Percentiles rank a stretch among this genome's conserved stretches.
These are phyloP conservation scores for Drosophila eugracilis DNA, from an alignment of 1,140 invertebrate genomes.

Conservation along the genomic window DNA sequence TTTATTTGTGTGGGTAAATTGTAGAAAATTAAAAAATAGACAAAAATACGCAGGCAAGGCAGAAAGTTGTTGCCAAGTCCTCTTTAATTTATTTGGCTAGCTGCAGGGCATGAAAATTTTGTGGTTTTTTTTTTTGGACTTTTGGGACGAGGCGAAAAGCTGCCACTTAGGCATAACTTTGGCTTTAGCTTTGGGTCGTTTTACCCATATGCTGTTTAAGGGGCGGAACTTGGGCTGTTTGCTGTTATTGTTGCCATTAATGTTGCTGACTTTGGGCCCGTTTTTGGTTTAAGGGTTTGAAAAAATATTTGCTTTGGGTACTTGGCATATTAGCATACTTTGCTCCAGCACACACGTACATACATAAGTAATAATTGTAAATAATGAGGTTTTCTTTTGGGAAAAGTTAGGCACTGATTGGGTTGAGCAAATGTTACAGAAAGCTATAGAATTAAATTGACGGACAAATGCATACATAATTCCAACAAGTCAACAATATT, in stretches of 20 bases:
- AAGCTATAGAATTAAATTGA: not conserved
- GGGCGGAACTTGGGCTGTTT: not conserved
- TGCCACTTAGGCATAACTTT: conserved; percentile 69
- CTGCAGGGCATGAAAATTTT: conserved; percentile 44
- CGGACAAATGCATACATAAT: not conserved
- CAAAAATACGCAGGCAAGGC: conserved; percentile 21
- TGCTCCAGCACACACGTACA: not conserved
- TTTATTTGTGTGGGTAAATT: conserved; percentile 55
- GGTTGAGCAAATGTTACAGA: conserved; percentile 1
- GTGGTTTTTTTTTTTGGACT: conserved; percentile 33
- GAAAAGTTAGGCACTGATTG: conserved; percentile 23
- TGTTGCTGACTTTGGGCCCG: conserved; percentile 55
- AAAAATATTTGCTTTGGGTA: conserved; percentile 46
- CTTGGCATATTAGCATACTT: conserved; percentile 44
- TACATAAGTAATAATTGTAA: conserved; percentile 15
- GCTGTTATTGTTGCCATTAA: conserved; percentile 59
- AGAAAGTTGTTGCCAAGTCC: conserved; percentile 48
- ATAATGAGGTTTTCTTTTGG: conserved; percentile 26
- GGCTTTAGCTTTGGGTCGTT: conserved; percentile 44
- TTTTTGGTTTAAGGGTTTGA: conserved; percentile 35
- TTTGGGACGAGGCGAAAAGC: conserved; percentile 5
- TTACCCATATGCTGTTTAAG: conserved; percentile 31
- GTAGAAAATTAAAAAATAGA: conserved; percentile 63
- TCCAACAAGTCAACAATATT: conserved; percentile 15
- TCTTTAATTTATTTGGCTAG: conserved; percentile 73